Evolutionary conservation across 2,797 vertebrate genomes (phyloP).

Genomic region (Pseudotriccus pelzelni): DNA sequence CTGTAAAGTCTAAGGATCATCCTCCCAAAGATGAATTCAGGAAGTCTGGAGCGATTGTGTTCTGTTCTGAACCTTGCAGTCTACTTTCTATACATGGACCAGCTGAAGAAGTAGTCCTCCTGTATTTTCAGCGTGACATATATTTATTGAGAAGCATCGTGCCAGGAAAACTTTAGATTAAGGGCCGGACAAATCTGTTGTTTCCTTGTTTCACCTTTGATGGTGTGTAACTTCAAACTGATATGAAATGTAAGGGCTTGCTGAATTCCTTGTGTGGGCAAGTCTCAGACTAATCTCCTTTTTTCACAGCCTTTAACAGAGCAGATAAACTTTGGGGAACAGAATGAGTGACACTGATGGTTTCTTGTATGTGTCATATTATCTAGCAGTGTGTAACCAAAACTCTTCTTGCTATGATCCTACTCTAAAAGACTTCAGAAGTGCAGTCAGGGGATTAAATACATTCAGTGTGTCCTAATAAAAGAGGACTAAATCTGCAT

Average conservation of each 20-base stretch:
- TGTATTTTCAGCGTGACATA: not conserved
- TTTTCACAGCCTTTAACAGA: not conserved
- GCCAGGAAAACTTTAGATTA: not conserved
- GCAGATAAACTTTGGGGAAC: not conserved
- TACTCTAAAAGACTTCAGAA: not conserved
- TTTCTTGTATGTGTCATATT: not conserved
- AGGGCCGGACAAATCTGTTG: not conserved
- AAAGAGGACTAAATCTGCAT: not conserved
- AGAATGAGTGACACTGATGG: not conserved
- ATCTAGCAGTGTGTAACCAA: not conserved
- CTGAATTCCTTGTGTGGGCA: not conserved
- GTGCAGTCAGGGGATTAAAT: not conserved
- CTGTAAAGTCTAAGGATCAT: not conserved
- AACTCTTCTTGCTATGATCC: not conserved
- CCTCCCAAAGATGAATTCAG: not conserved
- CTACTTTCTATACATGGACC: not conserved
- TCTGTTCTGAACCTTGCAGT: not conserved
- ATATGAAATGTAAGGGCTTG: not conserved
- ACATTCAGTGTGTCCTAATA: not conserved
- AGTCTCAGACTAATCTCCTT: not conserved
- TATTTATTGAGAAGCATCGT: not conserved
- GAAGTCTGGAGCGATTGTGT: not conserved
- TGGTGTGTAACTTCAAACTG: not conserved
- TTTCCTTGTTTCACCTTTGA: not conserved
- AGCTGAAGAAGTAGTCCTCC: not conserved